Base-by-base conservation (phyloP, 2,113 vertebrate species). In the Gallinago jamesoni region DNA sequence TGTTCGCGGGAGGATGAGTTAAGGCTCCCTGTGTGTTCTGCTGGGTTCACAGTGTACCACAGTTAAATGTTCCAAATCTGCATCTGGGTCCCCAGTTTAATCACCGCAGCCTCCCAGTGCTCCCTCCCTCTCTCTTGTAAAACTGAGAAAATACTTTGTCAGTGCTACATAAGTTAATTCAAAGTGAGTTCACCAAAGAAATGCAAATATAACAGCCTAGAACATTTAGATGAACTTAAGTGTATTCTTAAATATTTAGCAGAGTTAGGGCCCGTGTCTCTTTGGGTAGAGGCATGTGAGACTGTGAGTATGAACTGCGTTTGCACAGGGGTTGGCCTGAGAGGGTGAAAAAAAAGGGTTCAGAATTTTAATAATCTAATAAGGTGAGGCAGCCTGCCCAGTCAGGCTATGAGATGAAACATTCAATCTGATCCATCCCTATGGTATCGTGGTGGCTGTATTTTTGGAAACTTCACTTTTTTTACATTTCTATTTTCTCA, bases 391-490 rank as follows among this genome's bases (percentile, higher is more conserved):
- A 89, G 89, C 92, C 89, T 97, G 96, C 97, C 93, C 93, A 96
- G 97, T 48, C 95, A 96, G 96, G 89, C 89, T 92, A 68, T 60
- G 77, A 97, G 96, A 97, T 98, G 97, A 98, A 97, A 96, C 86
- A 83, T 84, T 97, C 81, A 86, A 97, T 97, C 92, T 81, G 94
- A 98, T 97, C 92, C 59, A 94, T 97, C 95, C 97, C 97, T 91
- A 60, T 90, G 96, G 97, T 94, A 97, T 95, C 79, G 47, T 95
- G 95, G 95, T 95, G 84, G 93, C 77, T 97, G 72, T 98, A 97
- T 98, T 98, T 98, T 98, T 98, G 97, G 98, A 98, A 98, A 97
- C 90, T 63, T 93, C 41, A 27, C 91, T 96, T 96, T 97, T 37
- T 96, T 92, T 60, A 96, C 91, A 94, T 93, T 86, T 97, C 96